Conservation (phyloP, 2,888 invertebrate genomes). For the Drosophila nigritarsus region DNA sequence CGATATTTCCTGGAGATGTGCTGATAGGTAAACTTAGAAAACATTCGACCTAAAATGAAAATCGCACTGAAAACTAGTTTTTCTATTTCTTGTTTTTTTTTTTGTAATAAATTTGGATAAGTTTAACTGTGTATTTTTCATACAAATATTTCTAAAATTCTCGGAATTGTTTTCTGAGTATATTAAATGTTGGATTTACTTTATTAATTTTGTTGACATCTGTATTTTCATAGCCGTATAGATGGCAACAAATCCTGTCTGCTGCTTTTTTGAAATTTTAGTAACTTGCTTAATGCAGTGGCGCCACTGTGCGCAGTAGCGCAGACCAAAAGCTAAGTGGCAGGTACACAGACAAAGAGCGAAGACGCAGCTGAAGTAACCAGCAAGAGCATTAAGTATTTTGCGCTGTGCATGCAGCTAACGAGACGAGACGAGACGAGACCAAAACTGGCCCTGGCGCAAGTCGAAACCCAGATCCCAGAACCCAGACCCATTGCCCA, state of each 20-base stretch:
- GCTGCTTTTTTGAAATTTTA: background rate
- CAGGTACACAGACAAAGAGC: slow-evolving; percentile 62
- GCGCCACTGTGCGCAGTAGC: slow-evolving; percentile 1
- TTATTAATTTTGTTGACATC: background rate
- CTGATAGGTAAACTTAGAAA: background rate
- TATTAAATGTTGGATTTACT: background rate
- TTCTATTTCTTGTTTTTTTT: background rate
- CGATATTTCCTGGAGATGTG: background rate
- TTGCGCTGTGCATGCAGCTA: slow-evolving; percentile 64
- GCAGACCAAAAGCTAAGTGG: slow-evolving; percentile 58
- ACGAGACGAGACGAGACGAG: slow-evolving; percentile 64
- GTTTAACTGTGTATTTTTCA: background rate
- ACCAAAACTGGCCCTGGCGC: slow-evolving; percentile 27
- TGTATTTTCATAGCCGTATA: background rate
- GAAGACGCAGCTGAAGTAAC: slow-evolving; percentile 35
- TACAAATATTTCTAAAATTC: background rate
- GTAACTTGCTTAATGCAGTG: background rate
- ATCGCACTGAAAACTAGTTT: background rate
- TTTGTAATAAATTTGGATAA: no score
- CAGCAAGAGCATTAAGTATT: slow-evolving; percentile 66
- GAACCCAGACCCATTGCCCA: slow-evolving; percentile 56
- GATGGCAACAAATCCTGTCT: background rate
- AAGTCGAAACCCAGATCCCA: slow-evolving; percentile 41
- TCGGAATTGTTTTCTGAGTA: background rate
- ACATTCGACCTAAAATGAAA: no score